Evolutionary conservation across 2,797 vertebrate genomes (phyloP).

Genomic region (Parauchenoglanis ngamensis): DNA sequence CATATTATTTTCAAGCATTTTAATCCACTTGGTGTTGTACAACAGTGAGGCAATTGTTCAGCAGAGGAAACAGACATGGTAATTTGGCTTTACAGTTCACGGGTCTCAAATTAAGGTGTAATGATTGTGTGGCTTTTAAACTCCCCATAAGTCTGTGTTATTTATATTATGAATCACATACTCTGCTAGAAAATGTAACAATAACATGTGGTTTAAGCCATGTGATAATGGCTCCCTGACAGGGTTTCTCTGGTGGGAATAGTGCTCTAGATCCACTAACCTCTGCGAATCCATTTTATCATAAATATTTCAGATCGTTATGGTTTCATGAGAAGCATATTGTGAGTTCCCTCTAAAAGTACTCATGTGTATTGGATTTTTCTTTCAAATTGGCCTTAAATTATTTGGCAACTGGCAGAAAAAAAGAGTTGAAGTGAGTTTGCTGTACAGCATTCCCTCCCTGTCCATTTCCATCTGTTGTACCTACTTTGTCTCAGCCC

Average conservation of each 20-base stretch:
- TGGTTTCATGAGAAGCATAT: constrained; percentile 1
- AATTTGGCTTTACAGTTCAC: constrained; percentile 55
- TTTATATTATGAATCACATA: constrained; percentile 48
- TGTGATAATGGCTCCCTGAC: constrained; percentile 13
- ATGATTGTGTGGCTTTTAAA: constrained; percentile 49
- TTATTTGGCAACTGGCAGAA: constrained; percentile 4
- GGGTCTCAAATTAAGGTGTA: constrained; percentile 43
- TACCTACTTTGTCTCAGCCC: constrained; percentile 16
- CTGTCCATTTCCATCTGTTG: not conserved
- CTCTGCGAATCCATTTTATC: constrained; percentile 3
- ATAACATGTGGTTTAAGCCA: constrained; percentile 16
- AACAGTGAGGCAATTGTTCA: constrained; percentile 30
- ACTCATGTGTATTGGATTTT: constrained; percentile 22
- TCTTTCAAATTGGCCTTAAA: constrained; percentile 10
- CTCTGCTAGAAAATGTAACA: not conserved
- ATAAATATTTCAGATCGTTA: constrained; percentile 31
- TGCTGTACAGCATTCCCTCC: constrained; percentile 6
- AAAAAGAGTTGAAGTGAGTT: constrained; percentile 5
- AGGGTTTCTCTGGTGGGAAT: constrained; percentile 8
- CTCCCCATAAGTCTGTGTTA: constrained; percentile 38
- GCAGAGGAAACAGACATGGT: constrained; percentile 28
- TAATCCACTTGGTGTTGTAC: constrained; percentile 12
- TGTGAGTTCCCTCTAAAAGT: not conserved
- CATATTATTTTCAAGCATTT: constrained; percentile 31
- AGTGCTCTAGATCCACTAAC: constrained; percentile 5